Conservation (phyloP, 92 coral and sea anemone species). For the Porites lobata region DNA sequence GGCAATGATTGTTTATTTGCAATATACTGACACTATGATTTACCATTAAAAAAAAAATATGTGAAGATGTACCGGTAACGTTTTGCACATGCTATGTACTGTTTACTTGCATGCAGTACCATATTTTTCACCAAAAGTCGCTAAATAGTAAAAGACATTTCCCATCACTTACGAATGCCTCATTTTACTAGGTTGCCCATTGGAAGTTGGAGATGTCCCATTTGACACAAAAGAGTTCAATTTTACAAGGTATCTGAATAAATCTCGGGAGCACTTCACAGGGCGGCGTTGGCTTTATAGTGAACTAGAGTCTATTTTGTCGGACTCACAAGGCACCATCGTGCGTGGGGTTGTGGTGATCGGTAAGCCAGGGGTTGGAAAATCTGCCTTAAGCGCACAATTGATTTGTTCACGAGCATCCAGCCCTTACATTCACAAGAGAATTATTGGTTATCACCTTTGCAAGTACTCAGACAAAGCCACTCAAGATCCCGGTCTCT, state of each 20-base stretch:
- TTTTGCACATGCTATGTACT: too few species aligned
- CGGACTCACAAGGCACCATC: not conserved
- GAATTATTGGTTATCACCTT: conserved; percentile 80
- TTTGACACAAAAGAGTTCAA: conserved; percentile 54
- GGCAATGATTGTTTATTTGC: too few species aligned
- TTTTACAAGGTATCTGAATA: conserved; percentile 53
- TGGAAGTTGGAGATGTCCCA: conserved; percentile 29
- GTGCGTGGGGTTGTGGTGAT: conserved; percentile 48
- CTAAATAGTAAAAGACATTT: too few species aligned
- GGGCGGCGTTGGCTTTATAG: conserved; percentile 75
- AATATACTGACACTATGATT: too few species aligned
- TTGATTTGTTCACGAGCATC: conserved; percentile 87
- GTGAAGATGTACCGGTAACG: too few species aligned
- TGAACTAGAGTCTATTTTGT: conserved; percentile 8
- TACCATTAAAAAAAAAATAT: too few species aligned
- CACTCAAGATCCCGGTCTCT: conserved; percentile 74
- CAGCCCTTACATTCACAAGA: conserved; percentile 62
- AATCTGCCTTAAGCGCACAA: conserved; percentile 83
- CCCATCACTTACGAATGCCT: not conserved
- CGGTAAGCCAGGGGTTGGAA: conserved; percentile 89
- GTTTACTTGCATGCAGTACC: too few species aligned
- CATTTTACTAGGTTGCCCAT: conserved; percentile 46
- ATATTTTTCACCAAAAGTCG: too few species aligned
- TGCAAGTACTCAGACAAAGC: conserved; percentile 74
- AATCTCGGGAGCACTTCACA: conserved; percentile 55